A percentile compares a stretch with the other conserved stretches of the same genome.
These are phyloP conservation scores for Thalpophila matura DNA, from an alignment of 2,888 invertebrate genomes.

Conservation along the genomic window DNA sequence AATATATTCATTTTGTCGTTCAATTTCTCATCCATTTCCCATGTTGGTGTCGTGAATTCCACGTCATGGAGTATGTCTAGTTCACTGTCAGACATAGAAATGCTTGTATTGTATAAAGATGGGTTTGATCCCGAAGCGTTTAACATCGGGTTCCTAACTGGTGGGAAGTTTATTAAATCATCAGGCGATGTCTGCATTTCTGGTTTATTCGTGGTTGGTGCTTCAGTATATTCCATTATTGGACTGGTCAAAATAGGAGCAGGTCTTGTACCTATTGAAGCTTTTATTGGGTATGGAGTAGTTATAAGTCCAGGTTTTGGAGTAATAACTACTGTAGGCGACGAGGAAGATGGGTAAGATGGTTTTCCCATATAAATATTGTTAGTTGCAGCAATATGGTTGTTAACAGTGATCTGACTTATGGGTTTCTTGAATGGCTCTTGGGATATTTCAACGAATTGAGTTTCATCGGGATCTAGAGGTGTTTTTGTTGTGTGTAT, in stretches of 20 bases:
- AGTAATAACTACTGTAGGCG: slow-evolving; percentile 92
- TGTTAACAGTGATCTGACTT: slow-evolving; percentile 91
- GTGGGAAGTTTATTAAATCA: slow-evolving; percentile 95
- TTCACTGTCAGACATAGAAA: slow-evolving; percentile 89
- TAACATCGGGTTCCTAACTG: slow-evolving; percentile 95
- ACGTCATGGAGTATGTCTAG: slow-evolving; percentile 88
- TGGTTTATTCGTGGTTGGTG: slow-evolving; percentile 80
- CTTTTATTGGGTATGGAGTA: slow-evolving; percentile 79
- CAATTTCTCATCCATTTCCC: slow-evolving; percentile 94
- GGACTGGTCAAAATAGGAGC: slow-evolving; percentile 70
- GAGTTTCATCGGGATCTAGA: slow-evolving; percentile 74
- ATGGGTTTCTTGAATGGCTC: slow-evolving; percentile 89
- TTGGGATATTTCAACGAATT: slow-evolving; percentile 88
- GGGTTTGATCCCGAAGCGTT: slow-evolving; percentile 92
- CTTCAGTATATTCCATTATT: slow-evolving; percentile 77
- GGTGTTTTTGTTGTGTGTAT: slow-evolving; percentile 79
- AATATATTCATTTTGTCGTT: slow-evolving; percentile 95
- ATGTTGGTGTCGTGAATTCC: slow-evolving; percentile 94
- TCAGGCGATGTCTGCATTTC: slow-evolving; percentile 93
- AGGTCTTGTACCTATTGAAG: slow-evolving; percentile 67
- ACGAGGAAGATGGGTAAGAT: slow-evolving; percentile 86
- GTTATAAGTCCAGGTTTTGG: slow-evolving; percentile 91
- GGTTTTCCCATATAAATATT: slow-evolving; percentile 87
- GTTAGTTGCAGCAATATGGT: slow-evolving; percentile 91
- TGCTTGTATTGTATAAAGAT: slow-evolving; percentile 85